Conservation (phyloP, 1,140 invertebrate genomes). For the Platyscapa corneri region DNA sequence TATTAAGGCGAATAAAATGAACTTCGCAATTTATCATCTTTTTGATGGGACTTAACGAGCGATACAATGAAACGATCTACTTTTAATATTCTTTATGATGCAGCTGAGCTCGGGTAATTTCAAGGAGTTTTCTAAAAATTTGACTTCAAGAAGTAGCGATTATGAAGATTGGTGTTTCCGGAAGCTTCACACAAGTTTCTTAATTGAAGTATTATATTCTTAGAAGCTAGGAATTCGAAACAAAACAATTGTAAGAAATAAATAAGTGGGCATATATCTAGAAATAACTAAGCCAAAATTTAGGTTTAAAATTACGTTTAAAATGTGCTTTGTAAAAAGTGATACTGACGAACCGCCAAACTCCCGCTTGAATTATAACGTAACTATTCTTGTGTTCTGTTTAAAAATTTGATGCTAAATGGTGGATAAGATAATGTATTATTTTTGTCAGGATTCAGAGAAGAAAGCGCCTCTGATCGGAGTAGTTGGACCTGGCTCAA, state of each 20-base stretch:
- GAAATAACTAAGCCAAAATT: background rate
- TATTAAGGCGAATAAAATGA: conserved; percentile 21
- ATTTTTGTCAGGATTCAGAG: conserved; percentile 48
- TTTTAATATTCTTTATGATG: conserved; percentile 34
- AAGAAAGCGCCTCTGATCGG: conserved; percentile 78
- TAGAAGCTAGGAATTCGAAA: background rate
- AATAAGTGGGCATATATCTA: background rate
- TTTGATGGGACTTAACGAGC: conserved; percentile 38
- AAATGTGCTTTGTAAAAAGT: too few species aligned
- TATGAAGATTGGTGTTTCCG: background rate
- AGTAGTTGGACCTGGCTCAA: conserved; percentile 82
- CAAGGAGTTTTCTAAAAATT: conserved; percentile 5
- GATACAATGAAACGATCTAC: background rate
- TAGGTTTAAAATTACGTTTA: background rate
- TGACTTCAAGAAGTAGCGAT: background rate
- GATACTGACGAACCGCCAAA: too few species aligned
- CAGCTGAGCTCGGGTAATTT: conserved; percentile 16
- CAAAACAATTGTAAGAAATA: background rate
- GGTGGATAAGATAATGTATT: too few species aligned
- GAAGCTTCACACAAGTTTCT: background rate
- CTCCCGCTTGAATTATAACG: too few species aligned
- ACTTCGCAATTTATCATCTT: conserved; percentile 40
- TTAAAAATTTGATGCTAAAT: too few species aligned
- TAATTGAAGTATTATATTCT: background rate
- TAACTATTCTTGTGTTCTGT: too few species aligned